Percentiles rank a stretch among this genome's conserved stretches.
phyloP scores from a whole-genome alignment of 2,888 invertebrate species.

The Trissonchulus sp. region DNA sequence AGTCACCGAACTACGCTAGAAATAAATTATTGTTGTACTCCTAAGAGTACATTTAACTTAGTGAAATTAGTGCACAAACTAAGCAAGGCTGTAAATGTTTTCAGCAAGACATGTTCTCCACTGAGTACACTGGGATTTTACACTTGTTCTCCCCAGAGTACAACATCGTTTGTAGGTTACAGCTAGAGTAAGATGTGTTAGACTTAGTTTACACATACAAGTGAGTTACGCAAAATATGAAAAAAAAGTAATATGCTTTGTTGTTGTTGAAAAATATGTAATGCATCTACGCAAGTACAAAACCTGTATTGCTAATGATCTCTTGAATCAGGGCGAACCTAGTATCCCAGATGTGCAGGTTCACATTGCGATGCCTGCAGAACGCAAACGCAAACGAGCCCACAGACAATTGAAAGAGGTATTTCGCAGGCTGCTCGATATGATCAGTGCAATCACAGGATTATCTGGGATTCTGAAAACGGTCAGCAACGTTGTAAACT shows the following conservation, averaged over 20 bases:
- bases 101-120: neutral
- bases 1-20: too few relatives aligned
- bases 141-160: neutral
- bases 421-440: neutral
- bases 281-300: neutral
- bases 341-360: neutral
- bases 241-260: too few relatives aligned
- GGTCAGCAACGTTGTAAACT: constrained; percentile 6
- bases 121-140: neutral
- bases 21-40: too few relatives aligned
- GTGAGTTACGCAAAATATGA: too few relatives aligned
- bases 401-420: neutral
- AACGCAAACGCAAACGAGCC: neutral
- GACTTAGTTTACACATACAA: too few relatives aligned
- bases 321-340: neutral
- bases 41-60: neutral
- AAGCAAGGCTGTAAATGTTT: neutral
- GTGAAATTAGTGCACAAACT: neutral
- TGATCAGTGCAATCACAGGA: neutral
- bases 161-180: too few relatives aligned
- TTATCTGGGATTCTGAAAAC: neutral
- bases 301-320: neutral
- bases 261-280: neutral
- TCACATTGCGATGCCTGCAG: too few relatives aligned
- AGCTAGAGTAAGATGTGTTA: too few relatives aligned